Evolutionary conservation across 2,888 invertebrate genomes (phyloP), one percentile per base, ranked within the genome.

Genomic region (Galeruca laticollis): DNA sequence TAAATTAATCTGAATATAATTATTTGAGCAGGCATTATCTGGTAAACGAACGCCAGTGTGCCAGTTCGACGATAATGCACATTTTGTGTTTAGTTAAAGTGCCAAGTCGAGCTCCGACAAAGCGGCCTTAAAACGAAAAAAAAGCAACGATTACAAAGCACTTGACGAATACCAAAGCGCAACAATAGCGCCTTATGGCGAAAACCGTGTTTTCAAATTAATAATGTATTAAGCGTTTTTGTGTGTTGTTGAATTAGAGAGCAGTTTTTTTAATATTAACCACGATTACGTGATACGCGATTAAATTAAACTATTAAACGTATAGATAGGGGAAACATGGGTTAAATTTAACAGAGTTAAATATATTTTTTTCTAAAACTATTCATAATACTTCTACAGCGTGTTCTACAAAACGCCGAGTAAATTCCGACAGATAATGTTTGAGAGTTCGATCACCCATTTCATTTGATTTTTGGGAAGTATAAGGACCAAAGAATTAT

Each of bases 51-150:
- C 70, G 67, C 67, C 70, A 59, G 51, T 66, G 70, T 26, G 35
- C 31, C n/a, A 20, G 15, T 31, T 52, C 37, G 11, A 61, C 60
- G 69, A 68, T 75, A 81, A 82, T 82, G 81, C 80, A 81, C 80
- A 78, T 80, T 79, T 77, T 79, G 77, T 80, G 80, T 81, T 74
- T 74, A 67, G 75, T 64, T 79, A 75, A 78, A 79, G 79, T 80
- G 79, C 71, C 74, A 73, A 75, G 75, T 76, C 77, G 74, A 70
- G 69, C 77, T 10, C 77, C 77, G 78, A 78, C 78, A 80, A 80
- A 79, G 76, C 72, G 73, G 75, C 77, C 68, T 76, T 76, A 78
- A 80, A 80, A 78, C 78, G 80, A 78, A 26, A 26, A 78, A 79
- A 78, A 71, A 75, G 71, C 78, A 74, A 74, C 78, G 78, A 78